A percentile compares a stretch with the other conserved stretches of the same genome.
phyloP scores from a whole-genome alignment of 2,113 vertebrate genomes.

The Pterocles orientalis region DNA sequence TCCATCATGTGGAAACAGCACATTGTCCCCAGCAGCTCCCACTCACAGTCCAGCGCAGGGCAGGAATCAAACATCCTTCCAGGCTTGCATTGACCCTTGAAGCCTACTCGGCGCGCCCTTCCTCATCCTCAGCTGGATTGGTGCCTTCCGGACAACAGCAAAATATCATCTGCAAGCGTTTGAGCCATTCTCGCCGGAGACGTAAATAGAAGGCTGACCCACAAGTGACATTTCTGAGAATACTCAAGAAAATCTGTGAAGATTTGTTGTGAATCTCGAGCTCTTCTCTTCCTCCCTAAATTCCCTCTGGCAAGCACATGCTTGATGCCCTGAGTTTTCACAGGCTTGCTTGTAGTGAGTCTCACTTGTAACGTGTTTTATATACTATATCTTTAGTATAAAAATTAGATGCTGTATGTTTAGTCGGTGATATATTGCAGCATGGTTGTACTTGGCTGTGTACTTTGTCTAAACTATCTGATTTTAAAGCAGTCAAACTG shows the following conservation, averaged over 20 bases:
- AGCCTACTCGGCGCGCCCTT: not conserved
- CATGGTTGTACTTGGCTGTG: too few species aligned
- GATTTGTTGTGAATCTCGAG: not conserved
- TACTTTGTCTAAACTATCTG: not conserved
- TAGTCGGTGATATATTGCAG: not conserved
- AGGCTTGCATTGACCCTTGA: not conserved
- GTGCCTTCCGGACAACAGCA: not conserved
- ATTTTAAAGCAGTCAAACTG: not conserved
- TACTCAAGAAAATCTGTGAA: not conserved
- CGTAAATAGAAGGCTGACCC: not conserved
- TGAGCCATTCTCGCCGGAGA: not conserved
- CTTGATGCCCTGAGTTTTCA: not conserved
- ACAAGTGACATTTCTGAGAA: not conserved
- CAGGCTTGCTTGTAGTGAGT: not conserved
- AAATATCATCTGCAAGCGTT: not conserved
- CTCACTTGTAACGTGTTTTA: not conserved
- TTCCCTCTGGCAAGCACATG: not conserved
- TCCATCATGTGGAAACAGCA: not conserved
- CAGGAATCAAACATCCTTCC: not conserved
- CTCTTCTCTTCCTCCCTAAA: not conserved
- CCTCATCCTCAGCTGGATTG: not conserved
- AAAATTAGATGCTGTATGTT: not conserved
- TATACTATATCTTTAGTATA: not conserved
- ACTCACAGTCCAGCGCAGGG: not conserved
- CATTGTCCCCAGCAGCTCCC: not conserved